Evolutionary conservation across 2,113 vertebrate genomes (phyloP).

Genomic region (Nipponia nippon): DNA sequence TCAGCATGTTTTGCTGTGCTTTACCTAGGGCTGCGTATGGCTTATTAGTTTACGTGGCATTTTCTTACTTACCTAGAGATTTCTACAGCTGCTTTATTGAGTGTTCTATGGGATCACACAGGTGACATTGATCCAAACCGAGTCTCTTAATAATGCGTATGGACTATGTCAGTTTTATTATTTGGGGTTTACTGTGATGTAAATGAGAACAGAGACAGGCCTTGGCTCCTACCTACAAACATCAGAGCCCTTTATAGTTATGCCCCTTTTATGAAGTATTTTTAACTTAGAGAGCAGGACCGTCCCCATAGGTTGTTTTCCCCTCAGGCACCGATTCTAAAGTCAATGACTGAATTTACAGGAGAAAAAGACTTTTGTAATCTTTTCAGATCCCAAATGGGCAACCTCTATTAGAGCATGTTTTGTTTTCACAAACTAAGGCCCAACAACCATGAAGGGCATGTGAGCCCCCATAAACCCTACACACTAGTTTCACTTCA

Average conservation of each 20-base stretch:
- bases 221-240: slow-evolving; percentile 8
- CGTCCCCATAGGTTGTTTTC: neutral
- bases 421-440: slow-evolving; percentile 1
- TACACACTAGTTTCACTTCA: neutral
- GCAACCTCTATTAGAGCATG: neutral
- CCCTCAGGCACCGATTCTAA: neutral
- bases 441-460: neutral
- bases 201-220: slow-evolving; percentile 14
- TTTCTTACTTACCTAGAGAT: neutral
- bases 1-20: neutral
- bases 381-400: slow-evolving; percentile 12
- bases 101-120: neutral
- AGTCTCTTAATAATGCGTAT: neutral
- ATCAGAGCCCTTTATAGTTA: slow-evolving; percentile 1
- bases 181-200: slow-evolving; percentile 6
- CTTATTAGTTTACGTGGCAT: neutral
- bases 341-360: slow-evolving; percentile 9
- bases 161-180: slow-evolving; percentile 16
- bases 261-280: slow-evolving; percentile 23
- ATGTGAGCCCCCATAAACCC: neutral
- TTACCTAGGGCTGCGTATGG: neutral
- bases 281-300: neutral
- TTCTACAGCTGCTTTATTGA: slow-evolving; percentile 32
- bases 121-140: neutral
- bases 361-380: slow-evolving; percentile 1